Base-by-base conservation (phyloP, 2,797 vertebrate species). In the Crenuchus spilurus region DNA sequence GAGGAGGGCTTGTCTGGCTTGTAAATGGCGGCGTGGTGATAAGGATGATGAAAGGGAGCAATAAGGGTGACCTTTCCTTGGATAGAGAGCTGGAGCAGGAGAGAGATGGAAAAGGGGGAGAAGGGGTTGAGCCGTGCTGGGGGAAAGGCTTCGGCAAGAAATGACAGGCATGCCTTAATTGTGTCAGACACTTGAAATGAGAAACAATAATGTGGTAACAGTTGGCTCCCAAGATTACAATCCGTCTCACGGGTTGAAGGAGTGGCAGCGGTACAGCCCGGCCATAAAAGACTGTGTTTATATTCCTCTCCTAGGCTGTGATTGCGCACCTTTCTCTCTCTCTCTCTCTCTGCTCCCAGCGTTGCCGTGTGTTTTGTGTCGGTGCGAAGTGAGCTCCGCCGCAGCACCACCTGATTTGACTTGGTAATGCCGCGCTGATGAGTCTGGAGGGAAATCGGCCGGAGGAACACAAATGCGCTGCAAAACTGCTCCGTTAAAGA, bases 371-470 rank as follows among this genome's bases (percentile, higher is more conserved):
- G 76, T 72, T 80, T 63, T 70, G 81, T 65, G 75, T 64, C 75
- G 72, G 79, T 30, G 55, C 72, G 76, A 69, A 63, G 87, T 82
- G 55, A 89, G 91, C 91, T 85, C 88, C 93, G 94, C 95, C 93
- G 94, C 95, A 94, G 93, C 92, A 93, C 94, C 94, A 94, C 93
- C 95, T 96, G 94, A 97, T 99, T 97, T 96, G 96, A 96, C 95
- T 97, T 97, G 95, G 93, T 98, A 97, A 98, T 98, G 91, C 90
- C 86, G 92, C 92, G 90, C 93, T 97, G 95, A 98, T 97, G 95
- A 96, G 95, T 94, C 94, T 93, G 93, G 88, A 75, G 88, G 90
- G 94, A 94, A 93, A 92, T 87, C 72, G 86, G 87, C 89, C 80
- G 87, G 92, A 89, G 90, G 88, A 92, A 88, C 87, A 83, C 87